Evolutionary conservation across 30 jellyfish, hydroid and myxozoan species (phyloP).

Genomic region (Catostylus mosaicus): DNA sequence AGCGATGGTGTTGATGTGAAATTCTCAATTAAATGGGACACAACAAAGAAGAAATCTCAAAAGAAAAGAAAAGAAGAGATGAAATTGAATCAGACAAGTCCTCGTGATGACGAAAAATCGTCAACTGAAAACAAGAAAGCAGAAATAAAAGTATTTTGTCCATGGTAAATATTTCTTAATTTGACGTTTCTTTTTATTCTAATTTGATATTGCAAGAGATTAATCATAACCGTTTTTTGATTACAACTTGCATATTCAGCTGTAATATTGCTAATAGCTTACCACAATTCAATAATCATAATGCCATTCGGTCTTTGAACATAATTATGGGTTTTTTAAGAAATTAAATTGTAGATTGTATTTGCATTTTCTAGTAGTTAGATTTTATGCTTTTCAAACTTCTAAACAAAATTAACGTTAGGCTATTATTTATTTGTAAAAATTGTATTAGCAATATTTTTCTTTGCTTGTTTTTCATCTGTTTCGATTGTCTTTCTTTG

Average conservation of each 20-base stretch:
- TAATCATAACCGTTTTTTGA: no score
- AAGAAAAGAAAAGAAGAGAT: slow-evolving; percentile 41
- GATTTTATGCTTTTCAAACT: no score
- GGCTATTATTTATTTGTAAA: no score
- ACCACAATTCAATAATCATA: no score
- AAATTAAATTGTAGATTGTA: no score
- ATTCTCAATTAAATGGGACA: slow-evolving; percentile 42
- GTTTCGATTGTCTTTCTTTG: not conserved
- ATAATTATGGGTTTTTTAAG: no score
- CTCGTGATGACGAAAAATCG: slow-evolving; percentile 11
- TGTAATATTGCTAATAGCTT: no score
- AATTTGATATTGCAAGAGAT: not conserved
- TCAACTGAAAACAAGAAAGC: not conserved
- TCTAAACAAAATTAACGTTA: no score
- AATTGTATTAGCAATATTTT: no score
- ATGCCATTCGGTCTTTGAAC: no score
- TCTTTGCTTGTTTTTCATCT: not conserved
- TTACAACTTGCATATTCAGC: no score
- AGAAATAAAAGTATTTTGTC: slow-evolving; percentile 9
- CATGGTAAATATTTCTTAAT: slow-evolving; percentile 19
- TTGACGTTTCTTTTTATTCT: not conserved
- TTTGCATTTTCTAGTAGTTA: no score
- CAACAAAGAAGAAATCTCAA: slow-evolving; percentile 40
- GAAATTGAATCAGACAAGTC: slow-evolving; percentile 11
- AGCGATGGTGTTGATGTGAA: not conserved